These are phyloP conservation scores for Montipora sp. DNA, from an alignment of 64 coral and sea anemone species.

Conservation along the genomic window DNA sequence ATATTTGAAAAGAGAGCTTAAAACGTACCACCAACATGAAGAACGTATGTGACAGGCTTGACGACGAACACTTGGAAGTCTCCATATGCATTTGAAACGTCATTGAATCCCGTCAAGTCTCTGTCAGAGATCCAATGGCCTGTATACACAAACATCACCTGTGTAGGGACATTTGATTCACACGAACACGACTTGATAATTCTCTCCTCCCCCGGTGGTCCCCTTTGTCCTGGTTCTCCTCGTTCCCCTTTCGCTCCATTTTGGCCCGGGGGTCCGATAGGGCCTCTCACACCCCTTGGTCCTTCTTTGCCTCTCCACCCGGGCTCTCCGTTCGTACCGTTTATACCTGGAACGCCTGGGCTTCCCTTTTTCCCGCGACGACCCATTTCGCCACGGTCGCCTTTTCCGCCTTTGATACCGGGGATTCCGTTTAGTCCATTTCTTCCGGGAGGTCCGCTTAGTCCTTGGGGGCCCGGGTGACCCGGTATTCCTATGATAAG, in stretches of 20 bases:
- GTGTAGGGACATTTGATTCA: conserved; percentile 73
- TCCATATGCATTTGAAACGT: conserved; percentile 73
- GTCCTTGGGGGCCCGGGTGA: conserved; percentile 65
- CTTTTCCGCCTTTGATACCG: conserved; percentile 61
- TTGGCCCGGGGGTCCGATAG: conserved; percentile 49
- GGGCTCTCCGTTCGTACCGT: conserved; percentile 84
- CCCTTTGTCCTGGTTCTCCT: conserved; percentile 60
- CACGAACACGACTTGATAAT: conserved; percentile 63
- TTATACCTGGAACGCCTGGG: conserved; percentile 64
- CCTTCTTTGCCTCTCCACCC: conserved; percentile 90
- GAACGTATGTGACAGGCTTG: conserved; percentile 79
- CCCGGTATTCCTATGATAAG: conserved; percentile 77
- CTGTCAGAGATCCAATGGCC: conserved; percentile 84
- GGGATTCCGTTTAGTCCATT: conserved; percentile 88
- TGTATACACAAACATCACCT: conserved; percentile 75
- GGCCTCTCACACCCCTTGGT: conserved; percentile 77
- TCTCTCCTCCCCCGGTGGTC: conserved; percentile 65
- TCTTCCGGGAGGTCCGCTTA: conserved; percentile 82
- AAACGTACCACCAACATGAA: conserved; percentile 86
- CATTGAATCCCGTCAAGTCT: conserved; percentile 76
- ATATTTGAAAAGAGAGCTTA: not conserved
- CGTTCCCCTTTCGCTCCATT: conserved; percentile 52
- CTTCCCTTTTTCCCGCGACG: conserved; percentile 70
- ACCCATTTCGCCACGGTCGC: conserved; percentile 51
- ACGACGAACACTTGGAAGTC: conserved; percentile 74